Conservation (phyloP, 1,140 invertebrate species). For the Pogonus chalceus region DNA sequence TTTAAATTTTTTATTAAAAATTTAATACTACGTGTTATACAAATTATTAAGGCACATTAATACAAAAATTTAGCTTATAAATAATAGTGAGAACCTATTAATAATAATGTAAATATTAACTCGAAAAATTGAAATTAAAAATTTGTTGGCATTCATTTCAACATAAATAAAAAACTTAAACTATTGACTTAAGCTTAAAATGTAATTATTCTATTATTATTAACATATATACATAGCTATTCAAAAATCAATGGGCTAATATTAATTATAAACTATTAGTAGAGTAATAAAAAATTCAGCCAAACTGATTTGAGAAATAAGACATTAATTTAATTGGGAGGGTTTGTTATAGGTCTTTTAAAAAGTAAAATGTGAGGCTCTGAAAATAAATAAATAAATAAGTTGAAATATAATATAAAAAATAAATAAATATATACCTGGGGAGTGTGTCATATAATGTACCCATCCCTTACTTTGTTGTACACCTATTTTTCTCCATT, state of each 20-base stretch:
- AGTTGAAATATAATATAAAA: neutral
- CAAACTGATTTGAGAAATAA: neutral
- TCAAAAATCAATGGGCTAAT: neutral
- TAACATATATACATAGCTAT: neutral
- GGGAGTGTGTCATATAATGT: conserved; percentile 89
- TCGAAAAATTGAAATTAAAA: too few species aligned
- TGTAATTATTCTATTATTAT: neutral
- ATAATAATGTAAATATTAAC: too few species aligned
- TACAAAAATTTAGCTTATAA: too few species aligned
- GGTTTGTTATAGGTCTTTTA: conserved; percentile 48
- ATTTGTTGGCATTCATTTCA: too few species aligned
- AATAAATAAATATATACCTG: conserved; percentile 47
- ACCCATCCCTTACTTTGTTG: conserved; percentile 92
- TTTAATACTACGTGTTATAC: too few species aligned
- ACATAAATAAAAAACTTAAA: too few species aligned
- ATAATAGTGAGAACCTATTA: too few species aligned
- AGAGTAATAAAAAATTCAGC: neutral
- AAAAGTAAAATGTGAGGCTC: conserved; percentile 59
- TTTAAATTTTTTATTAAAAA: too few species aligned
- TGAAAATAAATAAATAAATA: conserved; percentile 33
- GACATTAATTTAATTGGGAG: conserved; percentile 18
- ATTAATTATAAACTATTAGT: neutral
- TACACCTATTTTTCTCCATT: conserved; percentile 87
- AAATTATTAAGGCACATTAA: too few species aligned
- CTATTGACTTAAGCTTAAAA: too few species aligned